Percentiles rank a stretch among this genome's conserved stretches.
These are phyloP conservation scores for Empidonax traillii DNA, from an alignment of 2,113 vertebrate species.

Conservation along the genomic window DNA sequence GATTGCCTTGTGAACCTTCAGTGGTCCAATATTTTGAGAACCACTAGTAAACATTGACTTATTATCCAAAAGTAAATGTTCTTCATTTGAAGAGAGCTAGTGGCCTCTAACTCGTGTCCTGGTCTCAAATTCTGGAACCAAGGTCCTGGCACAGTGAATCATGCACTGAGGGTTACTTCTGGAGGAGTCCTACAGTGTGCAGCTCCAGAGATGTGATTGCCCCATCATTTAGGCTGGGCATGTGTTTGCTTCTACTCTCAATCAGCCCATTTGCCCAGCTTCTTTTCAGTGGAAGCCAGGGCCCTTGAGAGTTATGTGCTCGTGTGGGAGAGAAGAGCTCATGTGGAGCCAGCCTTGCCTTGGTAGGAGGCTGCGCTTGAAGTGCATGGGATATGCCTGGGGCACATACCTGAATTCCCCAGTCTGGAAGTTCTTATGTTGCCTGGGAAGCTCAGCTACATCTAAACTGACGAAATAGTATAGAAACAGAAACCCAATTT, in stretches of 20 bases:
- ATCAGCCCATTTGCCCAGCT: not conserved
- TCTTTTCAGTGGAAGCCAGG: not conserved
- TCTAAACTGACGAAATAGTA: not conserved
- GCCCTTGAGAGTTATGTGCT: not conserved
- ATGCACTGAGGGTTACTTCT: not conserved
- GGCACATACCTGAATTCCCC: not conserved
- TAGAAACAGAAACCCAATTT: not conserved
- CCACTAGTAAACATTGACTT: not conserved
- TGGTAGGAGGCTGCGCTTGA: not conserved
- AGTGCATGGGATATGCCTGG: not conserved
- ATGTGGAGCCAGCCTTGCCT: not conserved
- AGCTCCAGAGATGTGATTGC: not conserved
- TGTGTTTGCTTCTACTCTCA: not conserved
- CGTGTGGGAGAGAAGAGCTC: rapidly evolving
- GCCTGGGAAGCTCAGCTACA: not conserved
- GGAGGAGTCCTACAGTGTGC: not conserved
- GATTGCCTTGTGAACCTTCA: not conserved
- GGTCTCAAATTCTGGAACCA: not conserved
- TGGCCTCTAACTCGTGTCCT: not conserved
- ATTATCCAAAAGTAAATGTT: not conserved
- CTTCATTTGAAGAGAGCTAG: not conserved
- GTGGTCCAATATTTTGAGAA: not conserved
- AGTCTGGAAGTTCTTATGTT: not conserved
- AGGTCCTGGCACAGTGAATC: not conserved
- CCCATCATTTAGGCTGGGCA: not conserved